These are phyloP conservation scores for Bombus sylvicola DNA, from an alignment of 1,140 invertebrate species.

Conservation along the genomic window DNA sequence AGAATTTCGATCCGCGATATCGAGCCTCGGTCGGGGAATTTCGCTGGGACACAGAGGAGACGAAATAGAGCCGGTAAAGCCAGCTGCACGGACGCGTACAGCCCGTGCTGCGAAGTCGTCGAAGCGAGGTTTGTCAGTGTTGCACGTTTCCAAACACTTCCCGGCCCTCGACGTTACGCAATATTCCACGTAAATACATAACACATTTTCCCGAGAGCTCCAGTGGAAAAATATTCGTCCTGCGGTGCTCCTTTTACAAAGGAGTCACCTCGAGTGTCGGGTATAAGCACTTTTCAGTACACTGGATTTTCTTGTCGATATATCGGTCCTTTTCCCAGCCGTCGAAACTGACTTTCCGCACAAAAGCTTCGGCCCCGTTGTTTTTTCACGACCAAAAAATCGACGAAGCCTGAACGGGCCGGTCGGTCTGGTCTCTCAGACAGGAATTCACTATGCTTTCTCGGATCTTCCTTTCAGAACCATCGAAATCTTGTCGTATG, in stretches of 20 bases:
- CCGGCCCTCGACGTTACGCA: conserved; percentile 70
- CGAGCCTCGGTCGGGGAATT: conserved; percentile 41
- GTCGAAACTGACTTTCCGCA: conserved; percentile 34
- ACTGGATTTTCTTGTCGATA: not conserved
- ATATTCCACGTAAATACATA: conserved; percentile 75
- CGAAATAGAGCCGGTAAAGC: conserved; percentile 61
- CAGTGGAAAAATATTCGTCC: conserved; percentile 59
- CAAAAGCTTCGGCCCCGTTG: conserved; percentile 40
- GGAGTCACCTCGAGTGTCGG: conserved; percentile 38
- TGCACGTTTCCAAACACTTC: conserved; percentile 65
- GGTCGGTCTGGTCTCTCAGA: conserved; percentile 69
- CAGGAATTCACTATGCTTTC: conserved; percentile 71
- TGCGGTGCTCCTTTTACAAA: conserved; percentile 59
- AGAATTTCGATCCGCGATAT: conserved; percentile 59
- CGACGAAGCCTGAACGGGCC: conserved; percentile 69
- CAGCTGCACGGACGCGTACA: conserved; percentile 48
- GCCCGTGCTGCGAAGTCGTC: conserved; percentile 40
- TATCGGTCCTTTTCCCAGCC: conserved; percentile 1
- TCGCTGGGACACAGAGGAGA: conserved; percentile 58
- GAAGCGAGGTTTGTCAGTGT: conserved; percentile 48
- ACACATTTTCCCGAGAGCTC: conserved; percentile 57
- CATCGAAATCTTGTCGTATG: conserved; percentile 66
- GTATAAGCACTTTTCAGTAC: conserved; percentile 30
- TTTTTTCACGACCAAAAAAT: conserved; percentile 69
- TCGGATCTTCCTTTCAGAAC: conserved; percentile 50